Evolutionary conservation across 1,140 invertebrate species (phyloP), one percentile per base, ranked within the genome.

Genomic region (Triops cancriformis): DNA sequence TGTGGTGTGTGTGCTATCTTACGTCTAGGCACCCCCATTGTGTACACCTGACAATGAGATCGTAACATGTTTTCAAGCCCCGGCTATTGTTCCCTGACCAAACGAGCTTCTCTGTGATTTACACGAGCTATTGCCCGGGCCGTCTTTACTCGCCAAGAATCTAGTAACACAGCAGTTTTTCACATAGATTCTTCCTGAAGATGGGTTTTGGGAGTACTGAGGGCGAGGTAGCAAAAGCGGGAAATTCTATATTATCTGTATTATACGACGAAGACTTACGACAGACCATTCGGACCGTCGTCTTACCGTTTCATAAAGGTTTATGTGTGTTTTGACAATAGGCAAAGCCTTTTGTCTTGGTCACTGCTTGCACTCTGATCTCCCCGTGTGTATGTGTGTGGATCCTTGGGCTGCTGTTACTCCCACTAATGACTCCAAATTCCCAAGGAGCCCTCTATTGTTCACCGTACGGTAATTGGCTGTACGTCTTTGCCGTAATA

Each of bases 281-380:
- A 37, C 31, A 37, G 31, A 37, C 51, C 23, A 1, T 14, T 64
- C 11, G 11, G 43, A 18, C 51, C 14, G 51, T n/a, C 14, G 23
- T 23, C 14, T n/a, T 64, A 23, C 18, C 18, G 14, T 64, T 64
- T 23, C 51, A n/a, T 64, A 64, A 64, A 64, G 51, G 51, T 64
- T 64, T 64, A 64, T 64, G 51, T 64, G 51, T 23, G 5, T 64
- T 64, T 64, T 64, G n/a, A 64, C 51, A 64, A 64, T 64, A 64
- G 51, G 51, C 51, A 64, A 64, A n/a, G 18, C 51, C 51, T 64
- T 64, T 64, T 64, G 51, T 64, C 51, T 64, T 64, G 51, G 51
- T 64, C 51, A 64, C 51, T 14, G 51, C 51, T 23, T 18, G 18
- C 51, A n/a, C 18, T 18, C 18, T 64, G 51, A 64, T 64, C 51